Percentiles rank a stretch among this genome's conserved stretches.
These are phyloP conservation scores for Muscicapa comitata DNA, from an alignment of 2,797 vertebrate genomes.

Conservation along the genomic window DNA sequence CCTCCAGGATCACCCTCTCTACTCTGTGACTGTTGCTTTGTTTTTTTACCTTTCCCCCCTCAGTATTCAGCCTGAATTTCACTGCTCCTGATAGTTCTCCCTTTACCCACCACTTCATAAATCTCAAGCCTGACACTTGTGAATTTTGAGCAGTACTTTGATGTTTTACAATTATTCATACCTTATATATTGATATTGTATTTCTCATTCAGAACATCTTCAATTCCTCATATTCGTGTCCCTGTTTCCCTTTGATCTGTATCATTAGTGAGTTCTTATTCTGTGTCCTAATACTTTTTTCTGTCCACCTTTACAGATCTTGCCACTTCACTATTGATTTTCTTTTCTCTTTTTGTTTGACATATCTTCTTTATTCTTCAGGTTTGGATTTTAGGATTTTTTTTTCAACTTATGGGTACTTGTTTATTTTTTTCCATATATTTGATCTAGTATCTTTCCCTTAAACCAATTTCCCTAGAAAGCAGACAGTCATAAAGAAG, in stretches of 20 bases:
- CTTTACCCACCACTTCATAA: not conserved
- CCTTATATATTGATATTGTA: conserved; percentile 1
- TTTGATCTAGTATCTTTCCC: not conserved
- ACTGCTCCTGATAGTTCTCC: not conserved
- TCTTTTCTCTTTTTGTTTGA: not conserved
- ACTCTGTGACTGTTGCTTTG: not conserved
- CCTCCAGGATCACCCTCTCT: not conserved
- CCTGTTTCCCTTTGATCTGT: conserved; percentile 6
- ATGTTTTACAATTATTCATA: conserved; percentile 1
- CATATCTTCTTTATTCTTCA: not conserved
- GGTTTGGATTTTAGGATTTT: not conserved
- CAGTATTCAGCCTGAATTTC: not conserved
- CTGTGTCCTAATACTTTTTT: not conserved
- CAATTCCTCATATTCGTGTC: not conserved
- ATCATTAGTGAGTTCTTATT: conserved; percentile 5
- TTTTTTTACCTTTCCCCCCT: not conserved
- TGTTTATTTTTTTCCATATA: not conserved
- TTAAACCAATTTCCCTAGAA: not conserved
- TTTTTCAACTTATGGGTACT: not conserved
- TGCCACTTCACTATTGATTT: not conserved
- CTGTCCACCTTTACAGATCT: not conserved
- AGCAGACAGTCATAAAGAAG: not conserved
- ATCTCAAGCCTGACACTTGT: not conserved
- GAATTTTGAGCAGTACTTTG: not conserved
- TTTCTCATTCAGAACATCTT: conserved; percentile 16